A percentile compares a stretch with the other conserved stretches of the same genome.
Conservation (phyloP, 1,140 invertebrate species). For the Oreohelix idahoensis region DNA sequence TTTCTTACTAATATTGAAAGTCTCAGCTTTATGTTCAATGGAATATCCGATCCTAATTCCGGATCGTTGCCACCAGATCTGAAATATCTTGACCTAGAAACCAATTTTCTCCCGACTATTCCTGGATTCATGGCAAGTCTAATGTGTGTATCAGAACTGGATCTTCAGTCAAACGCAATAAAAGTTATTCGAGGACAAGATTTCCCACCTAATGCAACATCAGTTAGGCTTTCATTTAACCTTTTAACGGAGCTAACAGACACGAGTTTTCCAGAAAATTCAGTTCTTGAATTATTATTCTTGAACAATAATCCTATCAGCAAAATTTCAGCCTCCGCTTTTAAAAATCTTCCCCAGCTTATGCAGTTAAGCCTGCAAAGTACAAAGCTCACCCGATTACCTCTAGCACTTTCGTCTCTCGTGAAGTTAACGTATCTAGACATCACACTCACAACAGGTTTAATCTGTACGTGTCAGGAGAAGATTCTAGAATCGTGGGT, state of each 20-base stretch:
- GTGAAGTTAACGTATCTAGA: not conserved
- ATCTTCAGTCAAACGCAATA: not conserved
- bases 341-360: not conserved
- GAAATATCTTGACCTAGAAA: not conserved
- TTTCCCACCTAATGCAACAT: not conserved
- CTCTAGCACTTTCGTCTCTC: not conserved
- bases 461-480: not conserved
- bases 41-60: not conserved
- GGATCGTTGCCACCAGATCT: not conserved
- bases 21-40: not conserved
- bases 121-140: not conserved
- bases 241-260: not conserved
- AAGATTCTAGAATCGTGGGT: not conserved
- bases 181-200: not conserved
- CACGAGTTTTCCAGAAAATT: not conserved
- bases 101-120: not conserved
- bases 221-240: not conserved
- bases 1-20: not conserved
- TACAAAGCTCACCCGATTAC: not conserved
- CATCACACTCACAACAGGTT: not conserved
- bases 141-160: not conserved
- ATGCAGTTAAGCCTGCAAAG: not conserved
- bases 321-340: not conserved
- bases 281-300: not conserved
- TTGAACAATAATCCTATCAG: not conserved